phyloP scores from a whole-genome alignment of 2,113 vertebrate species.

The Cynoglossus semilaevis region DNA sequence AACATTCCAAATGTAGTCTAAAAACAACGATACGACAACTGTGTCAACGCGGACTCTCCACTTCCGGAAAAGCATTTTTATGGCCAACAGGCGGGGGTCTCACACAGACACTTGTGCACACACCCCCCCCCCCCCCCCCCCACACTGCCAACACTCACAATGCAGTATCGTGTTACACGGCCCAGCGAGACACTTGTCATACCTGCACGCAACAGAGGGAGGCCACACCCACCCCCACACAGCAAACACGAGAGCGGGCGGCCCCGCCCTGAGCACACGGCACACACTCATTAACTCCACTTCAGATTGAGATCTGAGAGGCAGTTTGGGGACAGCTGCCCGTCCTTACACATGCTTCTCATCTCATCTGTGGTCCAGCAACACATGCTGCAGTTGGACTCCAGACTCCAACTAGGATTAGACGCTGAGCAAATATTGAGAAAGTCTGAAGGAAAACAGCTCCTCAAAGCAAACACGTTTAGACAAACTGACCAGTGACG shows the following conservation, averaged over 20 bases:
- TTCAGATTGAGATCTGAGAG: conserved; percentile 66
- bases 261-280: conserved; percentile 57
- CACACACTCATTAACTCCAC: conserved; percentile 62
- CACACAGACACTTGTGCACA: conserved; percentile 32
- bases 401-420: conserved; percentile 2
- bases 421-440: conserved; percentile 1
- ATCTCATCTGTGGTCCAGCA: conserved; percentile 34
- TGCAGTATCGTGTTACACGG: conserved; percentile 60
- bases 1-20: conserved; percentile 72
- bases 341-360: conserved; percentile 51
- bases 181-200: conserved; percentile 64
- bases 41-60: conserved; percentile 72
- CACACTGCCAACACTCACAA: conserved; percentile 45
- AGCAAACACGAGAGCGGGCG: conserved; percentile 54
- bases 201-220: conserved; percentile 69
- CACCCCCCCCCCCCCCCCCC: conserved; percentile 19
- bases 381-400: conserved; percentile 26
- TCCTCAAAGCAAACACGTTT: neutral
- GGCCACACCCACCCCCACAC: conserved; percentile 48
- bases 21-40: conserved; percentile 75
- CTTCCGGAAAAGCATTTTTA: conserved; percentile 67
- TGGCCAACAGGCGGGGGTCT: conserved; percentile 36
- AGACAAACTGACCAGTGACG: no score
- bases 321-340: conserved; percentile 69
- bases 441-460: neutral